These are phyloP conservation scores for Saxidomus purpurata DNA, from an alignment of 1,140 invertebrate genomes.

Conservation along the genomic window DNA sequence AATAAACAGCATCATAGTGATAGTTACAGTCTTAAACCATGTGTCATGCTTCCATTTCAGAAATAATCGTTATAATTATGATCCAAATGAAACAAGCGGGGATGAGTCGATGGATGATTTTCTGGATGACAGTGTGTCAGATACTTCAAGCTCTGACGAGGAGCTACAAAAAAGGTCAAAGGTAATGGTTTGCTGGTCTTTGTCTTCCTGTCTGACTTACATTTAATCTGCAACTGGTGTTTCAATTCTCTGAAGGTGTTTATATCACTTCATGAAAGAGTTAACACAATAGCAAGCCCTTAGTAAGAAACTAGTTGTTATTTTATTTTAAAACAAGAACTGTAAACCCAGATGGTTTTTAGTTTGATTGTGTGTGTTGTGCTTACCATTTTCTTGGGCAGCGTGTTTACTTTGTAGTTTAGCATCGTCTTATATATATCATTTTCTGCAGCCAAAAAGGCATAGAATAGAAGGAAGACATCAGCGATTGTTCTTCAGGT, in stretches of 20 bases:
- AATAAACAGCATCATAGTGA: too few species aligned
- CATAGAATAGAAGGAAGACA: slow-evolving; percentile 32
- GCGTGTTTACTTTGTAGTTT: background rate
- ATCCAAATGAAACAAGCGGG: slow-evolving; percentile 50
- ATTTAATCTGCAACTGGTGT: too few species aligned
- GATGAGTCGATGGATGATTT: slow-evolving; percentile 55
- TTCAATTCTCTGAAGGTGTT: too few species aligned
- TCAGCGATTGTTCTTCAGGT: background rate
- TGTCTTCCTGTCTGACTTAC: too few species aligned
- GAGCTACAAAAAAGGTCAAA: background rate
- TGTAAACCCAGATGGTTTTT: too few species aligned
- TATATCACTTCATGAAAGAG: too few species aligned
- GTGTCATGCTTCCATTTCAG: slow-evolving; percentile 1
- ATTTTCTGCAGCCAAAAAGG: background rate
- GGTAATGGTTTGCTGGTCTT: background rate
- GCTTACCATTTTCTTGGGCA: background rate
- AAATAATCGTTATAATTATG: slow-evolving; percentile 55
- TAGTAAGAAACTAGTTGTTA: too few species aligned
- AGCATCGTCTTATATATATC: background rate
- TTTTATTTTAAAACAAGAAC: too few species aligned
- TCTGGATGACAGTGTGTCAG: slow-evolving; percentile 20
- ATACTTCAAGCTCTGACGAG: background rate
- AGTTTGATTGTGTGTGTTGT: too few species aligned
- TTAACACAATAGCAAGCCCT: too few species aligned
- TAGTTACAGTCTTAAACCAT: too few species aligned